Base-by-base conservation (phyloP, 2,888 invertebrate species). In the Aphrophora alni region DNA sequence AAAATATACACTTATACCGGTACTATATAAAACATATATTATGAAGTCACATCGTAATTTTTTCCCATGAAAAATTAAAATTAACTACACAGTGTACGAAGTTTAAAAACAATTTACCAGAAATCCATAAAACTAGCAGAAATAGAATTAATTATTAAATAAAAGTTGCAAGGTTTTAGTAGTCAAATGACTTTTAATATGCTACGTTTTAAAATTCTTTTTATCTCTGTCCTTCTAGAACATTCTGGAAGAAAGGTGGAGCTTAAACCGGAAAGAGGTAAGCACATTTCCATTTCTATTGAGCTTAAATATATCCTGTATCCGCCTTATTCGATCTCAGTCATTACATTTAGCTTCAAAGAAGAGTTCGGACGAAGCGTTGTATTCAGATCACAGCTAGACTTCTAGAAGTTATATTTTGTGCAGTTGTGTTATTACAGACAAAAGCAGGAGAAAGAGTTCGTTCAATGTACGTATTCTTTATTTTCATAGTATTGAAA, bases 181-280 rank as follows among this genome's bases (percentile, higher is more conserved):
- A n/a, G n/a, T n/a, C n/a, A n/a, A n/a, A n/a, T n/a, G n/a, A n/a
- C n/a, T n/a, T n/a, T n/a, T n/a, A n/a, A n/a, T n/a, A n/a, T n/a
- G n/a, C n/a, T n/a, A n/a, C n/a, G n/a, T n/a, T n/a, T n/a, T n/a
- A n/a, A n/a, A n/a, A 10, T 75, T 24, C 10, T 44, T 70, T 3
- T 28, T 17, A 14, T 80, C 76, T 77, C 73, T 75, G 82, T 76
- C 69, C 71, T 24, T 69, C 74, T 70, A 80, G 82, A 77, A 77
- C 72, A 27, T 82, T 82, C 82, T 77, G 69, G 82, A 82, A 81
- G 78, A 51, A 75, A 80, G 79, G 79, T 75, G 79, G 79, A 7
- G 69, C 80, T 59, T 75, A 77, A 24, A 73, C 24, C 75, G 76
- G 76, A 78, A 79, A 68, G 25, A 24, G 33, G 38, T 17, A 25